Percentiles rank a stretch among this genome's conserved stretches.
These are phyloP conservation scores for Phacellophora camtschatica DNA, from an alignment of 30 jellyfish, hydroid and myxozoan species.

Conservation along the genomic window DNA sequence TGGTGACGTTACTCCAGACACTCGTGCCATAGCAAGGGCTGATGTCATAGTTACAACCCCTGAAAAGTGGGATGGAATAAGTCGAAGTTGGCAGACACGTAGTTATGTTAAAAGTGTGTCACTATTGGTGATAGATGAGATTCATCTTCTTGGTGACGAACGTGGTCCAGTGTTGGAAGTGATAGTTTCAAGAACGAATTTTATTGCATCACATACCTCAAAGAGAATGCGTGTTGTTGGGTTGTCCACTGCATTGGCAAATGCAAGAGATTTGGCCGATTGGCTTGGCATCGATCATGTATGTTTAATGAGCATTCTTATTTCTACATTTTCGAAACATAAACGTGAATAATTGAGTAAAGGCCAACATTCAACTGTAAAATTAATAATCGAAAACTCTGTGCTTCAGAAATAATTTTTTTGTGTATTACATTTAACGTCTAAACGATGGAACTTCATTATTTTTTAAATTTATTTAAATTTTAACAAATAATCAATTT, in stretches of 20 bases:
- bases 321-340: not conserved
- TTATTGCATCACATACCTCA: slow-evolving; percentile 88
- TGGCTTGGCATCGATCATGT: slow-evolving; percentile 97
- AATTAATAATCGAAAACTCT: too few species aligned
- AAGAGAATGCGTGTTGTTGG: slow-evolving; percentile 88
- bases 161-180: slow-evolving; percentile 99
- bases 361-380: too few species aligned
- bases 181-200: slow-evolving; percentile 93
- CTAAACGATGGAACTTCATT: too few species aligned
- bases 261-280: slow-evolving; percentile 98
- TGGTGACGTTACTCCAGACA: slow-evolving; percentile 99
- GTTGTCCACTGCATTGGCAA: slow-evolving; percentile 97
- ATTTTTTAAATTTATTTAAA: too few species aligned
- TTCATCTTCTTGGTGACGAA: slow-evolving; percentile 97
- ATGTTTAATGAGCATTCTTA: not conserved
- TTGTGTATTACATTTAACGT: too few species aligned
- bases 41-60: slow-evolving; percentile 99
- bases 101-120: slow-evolving; percentile 89
- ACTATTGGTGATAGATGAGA: slow-evolving; percentile 91
- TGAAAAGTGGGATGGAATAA: slow-evolving; percentile 99
- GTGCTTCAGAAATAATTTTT: too few species aligned
- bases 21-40: slow-evolving; percentile 88
- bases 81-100: slow-evolving; percentile 99
- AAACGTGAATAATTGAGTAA: too few species aligned
- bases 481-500: too few species aligned